Base-by-base conservation (phyloP, 1,140 invertebrate species). In the Cotesia glomerata region DNA sequence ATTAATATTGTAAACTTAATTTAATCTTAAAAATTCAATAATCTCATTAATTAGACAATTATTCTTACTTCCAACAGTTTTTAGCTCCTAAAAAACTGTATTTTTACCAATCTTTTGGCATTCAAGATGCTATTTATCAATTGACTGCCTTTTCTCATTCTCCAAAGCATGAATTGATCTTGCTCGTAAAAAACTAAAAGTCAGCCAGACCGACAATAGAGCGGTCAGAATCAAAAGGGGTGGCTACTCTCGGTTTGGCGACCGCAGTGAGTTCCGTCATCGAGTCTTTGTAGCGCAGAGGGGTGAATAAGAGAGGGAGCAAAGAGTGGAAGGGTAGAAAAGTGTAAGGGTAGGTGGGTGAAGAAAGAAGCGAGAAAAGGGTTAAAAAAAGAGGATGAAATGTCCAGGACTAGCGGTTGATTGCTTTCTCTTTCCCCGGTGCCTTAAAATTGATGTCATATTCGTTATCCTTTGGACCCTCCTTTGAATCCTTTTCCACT, bases 391-490 rank as follows among this genome's bases (percentile, higher is more conserved):
- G 11, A 11, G 11, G 39, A 45, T 45, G 39, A 45, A 45, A 45
- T 78, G 75, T 80, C 77, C 76, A 75, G 74, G 74, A 73, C 76
- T 78, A 72, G 77, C 78, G 11, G 79, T 76, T 86, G 84, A 85
- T 85, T 85, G 81, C 84, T 80, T 81, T 74, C 78, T 77, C 80
- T 81, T 76, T 77, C 77, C 76, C 78, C 74, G 7, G 39, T 80
- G 76, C 82, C 81, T 85, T 81, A 83, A 85, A 85, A 86, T 85
- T 84, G 84, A 84, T 82, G 82, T 85, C 81, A 85, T 86, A 85
- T 84, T 85, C 83, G 84, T 86, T 86, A 85, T 85, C 83, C 83
- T 84, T 84, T 81, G 78, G 81, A 85, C 83, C 85, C 84, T 85
- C 84, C 81, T 83, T 82, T 26, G 8, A 61, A 32, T 35, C 4